Conservation (phyloP, 2,888 invertebrate genomes). For the Pandemis heparana region DNA sequence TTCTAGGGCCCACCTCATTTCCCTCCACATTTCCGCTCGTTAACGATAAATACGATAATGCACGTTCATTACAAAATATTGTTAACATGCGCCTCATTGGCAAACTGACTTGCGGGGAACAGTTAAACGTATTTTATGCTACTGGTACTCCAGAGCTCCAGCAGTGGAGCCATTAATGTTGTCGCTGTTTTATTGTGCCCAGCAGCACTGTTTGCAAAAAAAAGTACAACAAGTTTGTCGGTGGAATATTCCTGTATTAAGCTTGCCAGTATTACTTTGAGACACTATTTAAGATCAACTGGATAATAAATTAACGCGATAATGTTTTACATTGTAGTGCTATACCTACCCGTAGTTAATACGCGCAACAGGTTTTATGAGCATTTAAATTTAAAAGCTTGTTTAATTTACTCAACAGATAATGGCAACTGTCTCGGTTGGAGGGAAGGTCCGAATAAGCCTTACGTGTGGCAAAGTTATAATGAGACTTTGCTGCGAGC, state of each 20-base stretch:
- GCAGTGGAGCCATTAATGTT: constrained; percentile 55
- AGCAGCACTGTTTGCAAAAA: constrained; percentile 48
- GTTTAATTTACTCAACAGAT: constrained; percentile 82
- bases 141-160: no score
- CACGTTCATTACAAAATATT: constrained; percentile 72
- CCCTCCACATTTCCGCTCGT: constrained; percentile 73
- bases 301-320: constrained; percentile 57
- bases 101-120: constrained; percentile 69
- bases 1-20: constrained; percentile 67
- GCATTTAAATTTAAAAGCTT: constrained; percentile 30
- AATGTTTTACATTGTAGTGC: constrained; percentile 44
- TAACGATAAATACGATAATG: constrained; percentile 75
- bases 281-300: constrained; percentile 57
- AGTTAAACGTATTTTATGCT: constrained; percentile 74
- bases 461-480: constrained; percentile 97
- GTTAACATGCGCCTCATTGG: constrained; percentile 62
- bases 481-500: constrained; percentile 96
- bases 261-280: constrained; percentile 45
- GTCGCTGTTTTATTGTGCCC: constrained; percentile 45
- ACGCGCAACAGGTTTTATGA: constrained; percentile 30
- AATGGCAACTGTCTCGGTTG: constrained; percentile 97
- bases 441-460: constrained; percentile 93
- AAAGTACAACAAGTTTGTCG: constrained; percentile 52
- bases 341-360: constrained; percentile 15
- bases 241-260: constrained; percentile 62